These are phyloP conservation scores for Zosterops lateralis DNA, from an alignment of 2,113 vertebrate genomes.

Conservation along the genomic window DNA sequence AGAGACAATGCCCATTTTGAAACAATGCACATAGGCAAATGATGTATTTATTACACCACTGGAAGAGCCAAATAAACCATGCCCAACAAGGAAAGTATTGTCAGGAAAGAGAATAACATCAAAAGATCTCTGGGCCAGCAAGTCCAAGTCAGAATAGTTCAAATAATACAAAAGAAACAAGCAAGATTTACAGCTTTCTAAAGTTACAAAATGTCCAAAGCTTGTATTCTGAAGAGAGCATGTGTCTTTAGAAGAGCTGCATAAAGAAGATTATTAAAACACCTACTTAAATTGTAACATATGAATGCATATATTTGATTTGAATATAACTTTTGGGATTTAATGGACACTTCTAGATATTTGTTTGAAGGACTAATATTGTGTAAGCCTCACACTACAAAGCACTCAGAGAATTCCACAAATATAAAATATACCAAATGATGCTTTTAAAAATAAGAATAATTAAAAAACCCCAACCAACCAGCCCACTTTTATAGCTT, in stretches of 20 bases:
- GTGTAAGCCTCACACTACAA: neutral
- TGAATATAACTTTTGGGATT: neutral
- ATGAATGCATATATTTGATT: neutral
- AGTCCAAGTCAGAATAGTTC: neutral
- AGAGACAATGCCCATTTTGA: constrained; percentile 18
- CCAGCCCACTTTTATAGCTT: neutral
- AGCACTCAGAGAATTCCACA: neutral
- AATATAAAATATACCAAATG: neutral
- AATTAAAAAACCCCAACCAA: neutral
- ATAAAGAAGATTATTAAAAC: neutral
- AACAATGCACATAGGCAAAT: constrained; percentile 13
- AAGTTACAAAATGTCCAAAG: neutral
- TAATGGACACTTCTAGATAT: neutral
- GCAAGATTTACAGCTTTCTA: neutral
- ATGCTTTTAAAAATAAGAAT: neutral
- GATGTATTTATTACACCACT: neutral
- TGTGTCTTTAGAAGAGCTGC: neutral
- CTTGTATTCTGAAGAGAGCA: neutral
- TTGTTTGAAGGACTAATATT: neutral
- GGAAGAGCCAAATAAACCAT: neutral
- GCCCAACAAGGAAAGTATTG: neutral
- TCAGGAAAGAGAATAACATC: neutral
- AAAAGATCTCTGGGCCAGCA: neutral
- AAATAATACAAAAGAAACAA: neutral
- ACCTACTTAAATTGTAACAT: neutral